Conservation (phyloP, 2,113 vertebrate species). For the Cottus gobio region DNA sequence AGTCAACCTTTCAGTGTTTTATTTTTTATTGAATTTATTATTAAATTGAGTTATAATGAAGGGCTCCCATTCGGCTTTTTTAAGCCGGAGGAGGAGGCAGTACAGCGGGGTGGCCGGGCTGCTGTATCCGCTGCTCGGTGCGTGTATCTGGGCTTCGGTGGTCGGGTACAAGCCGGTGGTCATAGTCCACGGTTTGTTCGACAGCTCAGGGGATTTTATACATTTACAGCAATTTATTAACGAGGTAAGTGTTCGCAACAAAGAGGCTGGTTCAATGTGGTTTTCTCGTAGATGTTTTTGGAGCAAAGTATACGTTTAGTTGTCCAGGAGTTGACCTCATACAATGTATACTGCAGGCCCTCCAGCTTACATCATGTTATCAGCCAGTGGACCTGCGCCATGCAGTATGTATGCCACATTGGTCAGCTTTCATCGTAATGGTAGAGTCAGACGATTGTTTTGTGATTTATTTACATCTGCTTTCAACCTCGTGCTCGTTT, state of each 20-base stretch:
- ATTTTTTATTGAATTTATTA: neutral
- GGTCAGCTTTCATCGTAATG: neutral
- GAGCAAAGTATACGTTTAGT: neutral
- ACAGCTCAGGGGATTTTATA: conserved; percentile 88
- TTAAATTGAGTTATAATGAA: conserved; percentile 47
- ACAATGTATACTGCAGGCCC: conserved; percentile 18
- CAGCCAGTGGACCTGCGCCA: neutral
- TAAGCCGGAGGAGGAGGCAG: neutral
- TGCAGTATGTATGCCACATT: neutral
- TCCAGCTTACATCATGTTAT: conserved; percentile 7
- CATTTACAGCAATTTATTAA: conserved; percentile 86
- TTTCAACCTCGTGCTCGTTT: too few species aligned
- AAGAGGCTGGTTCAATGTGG: neutral
- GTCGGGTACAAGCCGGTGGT: conserved; percentile 88
- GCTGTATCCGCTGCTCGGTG: conserved; percentile 69
- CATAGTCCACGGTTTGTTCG: conserved; percentile 91
- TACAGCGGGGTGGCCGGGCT: conserved; percentile 52
- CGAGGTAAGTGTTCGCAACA: conserved; percentile 68
- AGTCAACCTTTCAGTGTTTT: neutral
- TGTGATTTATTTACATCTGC: neutral
- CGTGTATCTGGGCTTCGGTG: conserved; percentile 75
- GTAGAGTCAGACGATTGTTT: neutral
- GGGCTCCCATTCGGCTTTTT: neutral
- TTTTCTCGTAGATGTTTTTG: neutral
- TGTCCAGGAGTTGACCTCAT: neutral